Evolutionary conservation across 2,888 invertebrate species (phyloP).

Genomic region (Chalcosyrphus nemorum): DNA sequence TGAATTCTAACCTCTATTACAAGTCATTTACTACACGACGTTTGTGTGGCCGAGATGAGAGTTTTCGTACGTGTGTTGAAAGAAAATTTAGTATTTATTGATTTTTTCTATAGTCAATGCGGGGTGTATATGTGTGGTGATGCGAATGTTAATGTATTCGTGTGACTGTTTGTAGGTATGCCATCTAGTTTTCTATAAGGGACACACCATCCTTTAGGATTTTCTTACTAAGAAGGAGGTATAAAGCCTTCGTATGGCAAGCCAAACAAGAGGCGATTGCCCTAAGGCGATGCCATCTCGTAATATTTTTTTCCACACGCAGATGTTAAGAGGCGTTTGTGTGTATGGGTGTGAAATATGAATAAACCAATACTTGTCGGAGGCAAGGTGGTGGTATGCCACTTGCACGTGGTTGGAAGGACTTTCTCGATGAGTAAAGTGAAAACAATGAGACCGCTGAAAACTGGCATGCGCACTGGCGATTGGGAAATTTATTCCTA

Average conservation of each 20-base stretch:
- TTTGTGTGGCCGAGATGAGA: constrained; percentile 46
- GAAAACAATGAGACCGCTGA: constrained; percentile 34
- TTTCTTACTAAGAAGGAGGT: constrained; percentile 14
- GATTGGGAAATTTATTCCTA: constrained; percentile 2
- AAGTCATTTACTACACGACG: constrained; percentile 55
- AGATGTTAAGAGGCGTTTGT: not conserved
- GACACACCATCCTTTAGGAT: constrained; percentile 18
- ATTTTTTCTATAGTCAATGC: constrained; percentile 47
- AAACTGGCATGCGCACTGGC: constrained; percentile 38
- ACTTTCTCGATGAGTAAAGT: constrained; percentile 3
- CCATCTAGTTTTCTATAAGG: not conserved
- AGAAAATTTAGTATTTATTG: constrained; percentile 67
- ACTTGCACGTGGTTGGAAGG: constrained; percentile 60
- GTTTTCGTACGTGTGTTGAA: constrained; percentile 59
- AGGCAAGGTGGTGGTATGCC: not conserved
- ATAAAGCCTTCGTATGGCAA: constrained; percentile 17
- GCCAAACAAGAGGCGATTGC: constrained; percentile 54
- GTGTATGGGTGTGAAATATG: not conserved
- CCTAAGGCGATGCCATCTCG: constrained; percentile 57
- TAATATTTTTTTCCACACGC: constrained; percentile 12
- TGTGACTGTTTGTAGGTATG: constrained; percentile 11
- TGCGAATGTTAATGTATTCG: not conserved
- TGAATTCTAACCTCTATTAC: constrained; percentile 70
- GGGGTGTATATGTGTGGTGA: not conserved
- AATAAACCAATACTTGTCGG: constrained; percentile 19